phyloP scores from a whole-genome alignment of 1,140 invertebrate species.

The Bombus ignitus region DNA sequence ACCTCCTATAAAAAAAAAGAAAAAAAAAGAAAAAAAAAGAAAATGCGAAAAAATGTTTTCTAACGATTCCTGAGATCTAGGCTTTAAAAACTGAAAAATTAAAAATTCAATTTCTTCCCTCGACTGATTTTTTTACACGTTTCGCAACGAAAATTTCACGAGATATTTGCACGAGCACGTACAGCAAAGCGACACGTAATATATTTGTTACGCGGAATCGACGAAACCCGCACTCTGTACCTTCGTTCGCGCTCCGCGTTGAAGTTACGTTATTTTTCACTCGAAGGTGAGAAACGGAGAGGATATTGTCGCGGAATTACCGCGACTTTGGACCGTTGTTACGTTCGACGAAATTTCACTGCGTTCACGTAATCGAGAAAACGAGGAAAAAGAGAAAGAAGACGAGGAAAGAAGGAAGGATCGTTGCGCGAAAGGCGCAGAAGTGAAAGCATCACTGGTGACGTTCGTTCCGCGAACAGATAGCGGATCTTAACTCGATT shows the following conservation, averaged over 20 bases:
- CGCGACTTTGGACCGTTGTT: neutral
- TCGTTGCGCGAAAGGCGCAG: slow-evolving; percentile 27
- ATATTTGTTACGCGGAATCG: neutral
- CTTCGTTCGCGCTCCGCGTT: neutral
- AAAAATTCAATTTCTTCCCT: too few species aligned
- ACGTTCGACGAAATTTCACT: neutral
- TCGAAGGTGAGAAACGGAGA: neutral
- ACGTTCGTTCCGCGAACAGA: slow-evolving; percentile 11
- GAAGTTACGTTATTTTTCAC: neutral
- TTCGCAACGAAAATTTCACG: neutral
- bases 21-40: too few species aligned
- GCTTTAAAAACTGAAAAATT: too few species aligned
- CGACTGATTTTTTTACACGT: too few species aligned
- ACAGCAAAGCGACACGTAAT: neutral
- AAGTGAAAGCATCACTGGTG: slow-evolving; percentile 52
- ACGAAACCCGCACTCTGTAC: neutral
- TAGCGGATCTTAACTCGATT: neutral
- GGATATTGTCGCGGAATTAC: too few species aligned
- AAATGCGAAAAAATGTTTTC: too few species aligned
- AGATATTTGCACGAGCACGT: neutral
- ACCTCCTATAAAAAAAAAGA: too few species aligned
- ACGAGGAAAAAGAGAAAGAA: neutral
- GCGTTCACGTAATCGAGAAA: neutral
- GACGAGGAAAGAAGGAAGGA: neutral
- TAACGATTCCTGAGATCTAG: too few species aligned